Evolutionary conservation across 2,888 invertebrate species (phyloP).

Genomic region (Folsomia candida): DNA sequence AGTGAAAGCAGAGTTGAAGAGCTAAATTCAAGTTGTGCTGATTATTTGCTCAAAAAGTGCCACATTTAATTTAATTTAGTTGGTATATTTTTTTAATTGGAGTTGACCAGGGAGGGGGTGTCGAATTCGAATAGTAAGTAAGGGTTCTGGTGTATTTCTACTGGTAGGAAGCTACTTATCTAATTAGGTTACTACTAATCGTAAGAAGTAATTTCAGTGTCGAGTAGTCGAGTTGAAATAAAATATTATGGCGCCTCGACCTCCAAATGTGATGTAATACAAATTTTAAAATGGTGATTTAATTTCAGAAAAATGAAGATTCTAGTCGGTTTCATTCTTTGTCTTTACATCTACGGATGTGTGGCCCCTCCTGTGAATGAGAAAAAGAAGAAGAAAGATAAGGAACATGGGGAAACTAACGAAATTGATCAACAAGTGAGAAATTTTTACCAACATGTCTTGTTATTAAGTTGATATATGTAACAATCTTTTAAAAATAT

Average conservation of each 20-base stretch:
- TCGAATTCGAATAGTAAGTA: too few relatives aligned
- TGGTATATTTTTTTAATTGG: too few relatives aligned
- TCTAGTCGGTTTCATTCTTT: conserved; percentile 17
- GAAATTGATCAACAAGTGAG: conserved; percentile 48
- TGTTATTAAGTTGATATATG: neutral
- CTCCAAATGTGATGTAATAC: too few relatives aligned
- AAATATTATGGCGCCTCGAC: too few relatives aligned
- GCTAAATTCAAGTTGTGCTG: neutral
- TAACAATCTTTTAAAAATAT: conserved; percentile 8
- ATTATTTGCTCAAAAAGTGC: too few relatives aligned
- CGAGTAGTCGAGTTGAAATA: too few relatives aligned
- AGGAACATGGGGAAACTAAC: conserved; percentile 40
- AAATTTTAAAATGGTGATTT: neutral
- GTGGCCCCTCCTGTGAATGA: conserved; percentile 50
- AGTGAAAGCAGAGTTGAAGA: neutral
- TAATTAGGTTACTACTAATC: too few relatives aligned
- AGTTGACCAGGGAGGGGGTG: neutral
- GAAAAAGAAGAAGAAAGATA: conserved; percentile 46
- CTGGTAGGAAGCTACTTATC: too few relatives aligned
- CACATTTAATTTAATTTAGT: too few relatives aligned
- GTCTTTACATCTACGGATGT: conserved; percentile 35
- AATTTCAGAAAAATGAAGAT: conserved; percentile 14
- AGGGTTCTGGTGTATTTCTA: too few relatives aligned
- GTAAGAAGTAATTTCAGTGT: too few relatives aligned
- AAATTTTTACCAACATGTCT: too few relatives aligned